Evolutionary conservation across 2,797 vertebrate species (phyloP).

Genomic region (Cyprinella venusta): DNA sequence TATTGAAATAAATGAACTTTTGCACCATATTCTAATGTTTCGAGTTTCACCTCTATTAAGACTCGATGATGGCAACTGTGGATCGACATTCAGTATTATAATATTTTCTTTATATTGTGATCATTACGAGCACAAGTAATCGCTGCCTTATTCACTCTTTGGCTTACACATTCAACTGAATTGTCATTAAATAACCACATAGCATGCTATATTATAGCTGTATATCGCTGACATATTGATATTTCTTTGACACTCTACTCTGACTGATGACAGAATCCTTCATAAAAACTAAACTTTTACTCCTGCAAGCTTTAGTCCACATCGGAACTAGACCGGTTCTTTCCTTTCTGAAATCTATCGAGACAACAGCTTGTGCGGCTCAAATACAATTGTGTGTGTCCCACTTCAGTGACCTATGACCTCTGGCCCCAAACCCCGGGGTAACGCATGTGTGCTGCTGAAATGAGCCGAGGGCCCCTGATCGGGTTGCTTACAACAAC

Average conservation of each 20-base stretch:
- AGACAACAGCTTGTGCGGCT: conserved; percentile 12
- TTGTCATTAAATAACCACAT: neutral
- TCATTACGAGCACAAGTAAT: neutral
- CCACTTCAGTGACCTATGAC: conserved; percentile 53
- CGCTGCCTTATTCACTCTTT: neutral
- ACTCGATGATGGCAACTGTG: too few species aligned
- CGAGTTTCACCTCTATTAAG: too few species aligned
- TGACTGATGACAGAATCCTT: neutral
- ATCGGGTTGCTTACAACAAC: neutral
- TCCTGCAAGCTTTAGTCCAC: too few species aligned
- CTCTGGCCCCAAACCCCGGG: conserved; percentile 59
- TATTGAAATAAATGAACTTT: too few species aligned
- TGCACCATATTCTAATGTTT: too few species aligned
- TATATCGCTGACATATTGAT: neutral
- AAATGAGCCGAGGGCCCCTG: conserved; percentile 37
- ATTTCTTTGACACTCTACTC: neutral
- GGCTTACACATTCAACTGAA: neutral
- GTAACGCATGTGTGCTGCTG: conserved; percentile 45
- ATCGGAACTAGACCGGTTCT: too few species aligned
- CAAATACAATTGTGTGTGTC: neutral
- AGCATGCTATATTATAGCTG: neutral
- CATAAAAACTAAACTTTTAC: too few species aligned
- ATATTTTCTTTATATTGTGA: neutral
- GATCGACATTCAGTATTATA: too few species aligned
- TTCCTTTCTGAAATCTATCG: neutral